phyloP scores from a whole-genome alignment of 2,797 vertebrate species.

The Liparis tanakae region DNA sequence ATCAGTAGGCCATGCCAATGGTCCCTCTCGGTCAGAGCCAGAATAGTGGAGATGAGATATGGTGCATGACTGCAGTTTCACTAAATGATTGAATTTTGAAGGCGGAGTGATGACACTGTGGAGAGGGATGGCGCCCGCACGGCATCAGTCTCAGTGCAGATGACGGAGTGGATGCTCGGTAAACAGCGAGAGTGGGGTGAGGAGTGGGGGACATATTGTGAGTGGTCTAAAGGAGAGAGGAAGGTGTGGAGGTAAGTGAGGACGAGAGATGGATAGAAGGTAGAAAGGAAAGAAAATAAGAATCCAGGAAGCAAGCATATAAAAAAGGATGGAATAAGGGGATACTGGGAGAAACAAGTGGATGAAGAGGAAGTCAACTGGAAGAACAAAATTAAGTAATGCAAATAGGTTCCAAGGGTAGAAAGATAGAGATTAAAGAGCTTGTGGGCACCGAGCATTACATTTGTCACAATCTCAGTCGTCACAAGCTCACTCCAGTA shows the following conservation, averaged over 20 bases:
- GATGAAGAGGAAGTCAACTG: neutral
- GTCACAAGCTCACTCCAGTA: conserved; percentile 10
- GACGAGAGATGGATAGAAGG: conserved; percentile 17
- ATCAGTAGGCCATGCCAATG: conserved; percentile 53
- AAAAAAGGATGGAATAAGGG: neutral
- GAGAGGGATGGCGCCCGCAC: conserved; percentile 62
- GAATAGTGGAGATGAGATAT: conserved; percentile 62
- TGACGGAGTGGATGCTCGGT: conserved; percentile 57
- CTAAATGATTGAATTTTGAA: conserved; percentile 80
- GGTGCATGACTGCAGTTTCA: conserved; percentile 61
- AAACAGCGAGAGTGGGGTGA: conserved; percentile 46
- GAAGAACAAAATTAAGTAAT: neutral
- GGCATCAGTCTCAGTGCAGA: conserved; percentile 69
- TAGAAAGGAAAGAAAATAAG: conserved; percentile 15
- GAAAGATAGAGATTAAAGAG: neutral
- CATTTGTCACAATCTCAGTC: conserved; percentile 43
- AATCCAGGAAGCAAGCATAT: conserved; percentile 10
- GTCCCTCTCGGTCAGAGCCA: conserved; percentile 56
- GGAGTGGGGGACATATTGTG: conserved; percentile 25
- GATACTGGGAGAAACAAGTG: neutral
- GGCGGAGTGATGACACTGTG: conserved; percentile 65
- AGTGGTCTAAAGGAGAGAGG: neutral
- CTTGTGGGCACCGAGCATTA: neutral
- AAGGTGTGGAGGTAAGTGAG: conserved; percentile 2
- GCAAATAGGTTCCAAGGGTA: conserved; percentile 13